These are phyloP conservation scores for Trigoniulus corallinus DNA, from an alignment of 1,140 invertebrate genomes.

Conservation along the genomic window DNA sequence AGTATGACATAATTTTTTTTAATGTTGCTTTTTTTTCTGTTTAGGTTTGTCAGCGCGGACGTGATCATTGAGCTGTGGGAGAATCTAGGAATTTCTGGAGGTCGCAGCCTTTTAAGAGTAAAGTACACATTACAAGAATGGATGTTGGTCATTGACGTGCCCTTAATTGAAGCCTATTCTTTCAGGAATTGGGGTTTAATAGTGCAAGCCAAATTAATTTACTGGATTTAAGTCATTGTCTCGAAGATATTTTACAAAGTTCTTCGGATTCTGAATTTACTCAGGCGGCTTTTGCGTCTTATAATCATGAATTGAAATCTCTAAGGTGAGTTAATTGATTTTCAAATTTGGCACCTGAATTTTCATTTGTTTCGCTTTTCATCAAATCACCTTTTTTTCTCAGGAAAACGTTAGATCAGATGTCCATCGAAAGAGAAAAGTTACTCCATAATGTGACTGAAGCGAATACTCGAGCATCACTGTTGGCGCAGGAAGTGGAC, in stretches of 20 bases:
- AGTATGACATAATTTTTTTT: too few relatives aligned
- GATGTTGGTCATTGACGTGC: background rate
- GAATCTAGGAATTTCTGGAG: slow-evolving; percentile 35
- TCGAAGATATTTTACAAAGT: slow-evolving; percentile 48
- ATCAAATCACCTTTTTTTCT: too few relatives aligned
- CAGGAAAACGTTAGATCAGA: slow-evolving; percentile 41
- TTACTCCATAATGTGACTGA: slow-evolving; percentile 54
- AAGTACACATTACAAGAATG: background rate
- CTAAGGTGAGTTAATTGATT: slow-evolving; percentile 22
- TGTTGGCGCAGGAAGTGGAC: slow-evolving; percentile 74
- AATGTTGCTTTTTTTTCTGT: too few relatives aligned
- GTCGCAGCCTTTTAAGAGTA: background rate
- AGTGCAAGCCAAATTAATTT: slow-evolving; percentile 37
- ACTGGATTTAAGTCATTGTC: slow-evolving; percentile 44
- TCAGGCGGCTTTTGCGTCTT: slow-evolving; percentile 23
- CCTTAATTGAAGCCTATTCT: too few relatives aligned
- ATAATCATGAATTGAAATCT: slow-evolving; percentile 26
- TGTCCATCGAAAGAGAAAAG: slow-evolving; percentile 52
- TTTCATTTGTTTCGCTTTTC: too few relatives aligned
- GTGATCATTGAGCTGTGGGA: slow-evolving; percentile 53
- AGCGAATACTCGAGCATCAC: slow-evolving; percentile 55
- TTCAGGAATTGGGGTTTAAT: slow-evolving; percentile 46
- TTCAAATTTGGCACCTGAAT: too few relatives aligned
- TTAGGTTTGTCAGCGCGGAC: slow-evolving; percentile 28
- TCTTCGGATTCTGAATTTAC: slow-evolving; percentile 24